Evolutionary conservation across 2,888 invertebrate species (phyloP).

Genomic region (Oscheius sp.): DNA sequence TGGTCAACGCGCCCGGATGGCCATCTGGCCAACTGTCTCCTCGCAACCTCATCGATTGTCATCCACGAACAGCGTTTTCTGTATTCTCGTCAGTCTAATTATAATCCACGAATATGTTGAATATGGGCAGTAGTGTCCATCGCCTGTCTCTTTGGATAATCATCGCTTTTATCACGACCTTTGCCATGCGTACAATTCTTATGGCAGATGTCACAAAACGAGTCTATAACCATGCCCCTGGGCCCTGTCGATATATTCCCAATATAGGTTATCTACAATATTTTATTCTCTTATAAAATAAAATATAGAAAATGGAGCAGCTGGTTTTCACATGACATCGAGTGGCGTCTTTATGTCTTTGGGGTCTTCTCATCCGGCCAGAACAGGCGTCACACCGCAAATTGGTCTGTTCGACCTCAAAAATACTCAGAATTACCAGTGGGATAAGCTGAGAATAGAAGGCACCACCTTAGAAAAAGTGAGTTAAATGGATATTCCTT

Average conservation of each 20-base stretch:
- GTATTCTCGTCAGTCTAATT: neutral
- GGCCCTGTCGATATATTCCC: slow-evolving; percentile 61
- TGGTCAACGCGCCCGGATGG: slow-evolving; percentile 15
- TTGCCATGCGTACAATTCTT: slow-evolving; percentile 54
- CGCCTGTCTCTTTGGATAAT: slow-evolving; percentile 52
- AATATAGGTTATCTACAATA: slow-evolving; percentile 43
- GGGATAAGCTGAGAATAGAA: slow-evolving; percentile 13
- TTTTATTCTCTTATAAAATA: neutral
- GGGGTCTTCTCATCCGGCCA: slow-evolving; percentile 4
- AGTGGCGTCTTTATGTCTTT: slow-evolving; percentile 35
- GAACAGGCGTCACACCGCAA: slow-evolving; percentile 1
- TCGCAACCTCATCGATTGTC: slow-evolving; percentile 28
- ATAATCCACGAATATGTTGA: neutral
- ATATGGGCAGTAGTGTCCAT: slow-evolving; percentile 23
- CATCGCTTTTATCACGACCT: slow-evolving; percentile 48
- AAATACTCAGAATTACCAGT: slow-evolving; percentile 12
- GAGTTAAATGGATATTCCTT: neutral
- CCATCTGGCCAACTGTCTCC: slow-evolving; percentile 35
- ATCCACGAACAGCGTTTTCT: neutral
- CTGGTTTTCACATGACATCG: slow-evolving; percentile 50
- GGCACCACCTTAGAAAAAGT: slow-evolving; percentile 38
- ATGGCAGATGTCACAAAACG: slow-evolving; percentile 66
- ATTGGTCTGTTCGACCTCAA: slow-evolving; percentile 8
- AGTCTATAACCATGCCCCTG: slow-evolving; percentile 69
- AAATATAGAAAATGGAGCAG: slow-evolving; percentile 53